A percentile compares a stretch with the other conserved stretches of the same genome.
phyloP scores from a whole-genome alignment of 2,797 vertebrate species.

The Lagorchestes hirsutus region DNA sequence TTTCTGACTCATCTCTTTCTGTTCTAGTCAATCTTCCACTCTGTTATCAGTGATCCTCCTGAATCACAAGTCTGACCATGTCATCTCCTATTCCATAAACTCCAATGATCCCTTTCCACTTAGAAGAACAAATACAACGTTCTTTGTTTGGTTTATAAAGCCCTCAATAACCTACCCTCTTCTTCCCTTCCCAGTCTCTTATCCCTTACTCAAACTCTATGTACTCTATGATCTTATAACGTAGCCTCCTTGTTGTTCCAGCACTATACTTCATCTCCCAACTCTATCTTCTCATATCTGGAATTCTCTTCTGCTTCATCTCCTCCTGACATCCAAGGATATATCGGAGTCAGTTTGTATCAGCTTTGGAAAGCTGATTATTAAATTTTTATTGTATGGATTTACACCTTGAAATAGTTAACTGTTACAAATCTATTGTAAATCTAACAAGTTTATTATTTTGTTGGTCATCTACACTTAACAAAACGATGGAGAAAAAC shows the following conservation, averaged over 20 bases:
- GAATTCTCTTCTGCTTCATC: background rate
- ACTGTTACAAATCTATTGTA: background rate
- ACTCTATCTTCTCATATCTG: background rate
- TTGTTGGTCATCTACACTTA: background rate
- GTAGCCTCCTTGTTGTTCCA: background rate
- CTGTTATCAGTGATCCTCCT: background rate
- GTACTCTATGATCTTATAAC: background rate
- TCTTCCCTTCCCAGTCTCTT: background rate
- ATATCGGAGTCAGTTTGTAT: background rate
- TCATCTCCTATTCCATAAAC: background rate
- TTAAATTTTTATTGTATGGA: background rate
- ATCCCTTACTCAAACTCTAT: background rate
- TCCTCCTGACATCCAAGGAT: background rate
- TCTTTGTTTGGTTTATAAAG: background rate
- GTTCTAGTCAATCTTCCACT: background rate
- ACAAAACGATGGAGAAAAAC: background rate
- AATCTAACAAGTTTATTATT: background rate
- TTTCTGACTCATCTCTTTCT: background rate
- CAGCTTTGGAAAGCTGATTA: background rate
- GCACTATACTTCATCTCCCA: background rate
- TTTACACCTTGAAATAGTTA: background rate
- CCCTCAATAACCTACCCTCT: background rate
- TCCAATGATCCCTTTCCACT: background rate
- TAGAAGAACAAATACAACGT: background rate
- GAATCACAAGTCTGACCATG: background rate